Percentiles rank a stretch among this genome's conserved stretches.
Conservation (phyloP, 2,113 vertebrate species). For the Vimba vimba region DNA sequence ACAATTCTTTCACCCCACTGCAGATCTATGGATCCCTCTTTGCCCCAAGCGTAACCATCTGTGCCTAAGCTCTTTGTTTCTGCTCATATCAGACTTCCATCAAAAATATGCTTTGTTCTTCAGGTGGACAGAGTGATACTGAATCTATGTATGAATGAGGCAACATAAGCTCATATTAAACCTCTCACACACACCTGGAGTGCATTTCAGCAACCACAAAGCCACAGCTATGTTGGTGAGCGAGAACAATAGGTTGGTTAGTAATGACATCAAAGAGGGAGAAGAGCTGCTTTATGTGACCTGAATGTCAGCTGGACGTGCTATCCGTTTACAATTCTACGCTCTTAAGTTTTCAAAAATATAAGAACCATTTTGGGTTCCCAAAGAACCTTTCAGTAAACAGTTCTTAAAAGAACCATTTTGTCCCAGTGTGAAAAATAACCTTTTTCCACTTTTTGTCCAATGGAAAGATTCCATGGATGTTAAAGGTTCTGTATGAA, state of each 20-base stretch:
- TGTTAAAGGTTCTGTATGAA: not conserved
- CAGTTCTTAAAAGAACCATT: not conserved
- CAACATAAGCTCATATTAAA: constrained; percentile 61
- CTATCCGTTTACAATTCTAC: not conserved
- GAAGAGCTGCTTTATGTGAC: not conserved
- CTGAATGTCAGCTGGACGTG: not conserved
- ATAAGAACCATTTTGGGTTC: not conserved
- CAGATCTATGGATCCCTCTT: constrained; percentile 1
- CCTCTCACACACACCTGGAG: constrained; percentile 50
- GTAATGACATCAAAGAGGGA: constrained; percentile 22
- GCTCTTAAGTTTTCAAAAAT: not conserved
- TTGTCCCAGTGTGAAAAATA: not conserved
- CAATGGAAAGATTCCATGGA: not conserved
- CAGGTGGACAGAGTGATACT: constrained; percentile 66
- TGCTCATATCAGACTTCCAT: constrained; percentile 48
- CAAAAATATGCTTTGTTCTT: constrained; percentile 66
- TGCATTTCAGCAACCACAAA: constrained; percentile 48
- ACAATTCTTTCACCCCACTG: not conserved
- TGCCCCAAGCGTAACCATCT: constrained; percentile 10
- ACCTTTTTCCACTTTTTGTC: too few species aligned
- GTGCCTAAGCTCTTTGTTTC: constrained; percentile 7
- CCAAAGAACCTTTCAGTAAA: not conserved
- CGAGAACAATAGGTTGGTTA: not conserved
- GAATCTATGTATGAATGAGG: constrained; percentile 63
- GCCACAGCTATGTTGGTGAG: constrained; percentile 23